Evolutionary conservation across 2,797 vertebrate species (phyloP).

Genomic region (Enteromius treurensis): DNA sequence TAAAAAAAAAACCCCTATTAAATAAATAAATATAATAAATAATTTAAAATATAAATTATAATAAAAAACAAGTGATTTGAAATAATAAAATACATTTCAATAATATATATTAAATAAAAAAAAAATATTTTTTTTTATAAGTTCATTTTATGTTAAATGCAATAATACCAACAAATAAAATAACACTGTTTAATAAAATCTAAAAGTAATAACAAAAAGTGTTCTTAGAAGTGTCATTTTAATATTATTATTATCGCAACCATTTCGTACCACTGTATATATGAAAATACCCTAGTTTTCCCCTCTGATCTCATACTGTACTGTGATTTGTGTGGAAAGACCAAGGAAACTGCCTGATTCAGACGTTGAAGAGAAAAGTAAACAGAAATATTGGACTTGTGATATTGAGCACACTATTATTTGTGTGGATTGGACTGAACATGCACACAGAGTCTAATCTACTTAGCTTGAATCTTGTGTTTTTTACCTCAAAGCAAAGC

Average conservation of each 20-base stretch:
- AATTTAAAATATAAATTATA: background rate
- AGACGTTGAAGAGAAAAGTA: background rate
- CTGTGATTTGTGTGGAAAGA: background rate
- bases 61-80: background rate
- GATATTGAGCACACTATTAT: background rate
- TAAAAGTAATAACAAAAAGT: background rate
- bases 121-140: background rate
- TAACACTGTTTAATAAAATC: background rate
- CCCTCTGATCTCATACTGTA: background rate
- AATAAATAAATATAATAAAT: background rate
- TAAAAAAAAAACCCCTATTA: background rate
- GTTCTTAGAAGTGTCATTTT: background rate
- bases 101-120: background rate
- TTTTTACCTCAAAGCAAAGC: background rate
- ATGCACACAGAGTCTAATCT: background rate
- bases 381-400: background rate
- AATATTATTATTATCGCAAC: background rate
- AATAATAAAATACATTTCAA: background rate
- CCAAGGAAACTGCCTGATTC: background rate
- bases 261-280: background rate
- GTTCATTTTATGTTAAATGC: background rate
- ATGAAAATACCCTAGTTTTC: background rate
- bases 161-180: background rate
- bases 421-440: constrained; percentile 5
- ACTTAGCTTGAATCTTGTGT: background rate